Evolutionary conservation across 2,113 vertebrate genomes (phyloP), one percentile per base, ranked within the genome.

Genomic region (Heterotis niloticus): DNA sequence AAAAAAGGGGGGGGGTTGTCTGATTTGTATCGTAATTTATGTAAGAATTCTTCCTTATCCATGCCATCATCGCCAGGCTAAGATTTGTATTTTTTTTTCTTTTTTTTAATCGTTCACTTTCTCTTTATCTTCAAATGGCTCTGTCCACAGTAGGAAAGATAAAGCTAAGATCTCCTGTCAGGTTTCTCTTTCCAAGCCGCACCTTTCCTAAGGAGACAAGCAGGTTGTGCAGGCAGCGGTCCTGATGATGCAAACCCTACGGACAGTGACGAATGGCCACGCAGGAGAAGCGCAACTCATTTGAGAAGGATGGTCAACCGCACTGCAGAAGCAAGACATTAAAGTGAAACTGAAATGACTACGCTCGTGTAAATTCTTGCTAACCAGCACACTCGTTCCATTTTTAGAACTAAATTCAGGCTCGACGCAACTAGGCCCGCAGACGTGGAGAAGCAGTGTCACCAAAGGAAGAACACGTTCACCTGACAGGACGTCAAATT

Each of bases 1-100:
- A 59, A 23, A 28, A 26, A 18, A 14, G 17, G 13, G 0, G 23
- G 17, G 13, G 0, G 51, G 7, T 24, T 29, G 71, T 57, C 24
- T 26, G 24, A 74, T 74, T 26, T 26, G 23, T 57, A 24, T 28
- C 28, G 52, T 16, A 74, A 28, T 28, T n/a, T 18, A 28, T 26
- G 54, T 74, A 59, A 28, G 54, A 74, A 74, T 57, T 26, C n/a
- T 14, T 59, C 57, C 34, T 28, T 74, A 74, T 74, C 71, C 57
- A 24, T 26, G 24, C 57, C 24, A 52, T 74, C 54, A 57, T 74
- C 51, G 17, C n/a, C 2, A 57, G 14, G 10, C 3, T 62, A 51
- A 59, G 52, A 74, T 7, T 59, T 23, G 14, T 20, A 3, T n/a
- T 65, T 1, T 74, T 59, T 57, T 26, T 23, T 20, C 23, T n/a